phyloP scores from a whole-genome alignment of 2,888 invertebrate species.

The Ptilodon capucinus region DNA sequence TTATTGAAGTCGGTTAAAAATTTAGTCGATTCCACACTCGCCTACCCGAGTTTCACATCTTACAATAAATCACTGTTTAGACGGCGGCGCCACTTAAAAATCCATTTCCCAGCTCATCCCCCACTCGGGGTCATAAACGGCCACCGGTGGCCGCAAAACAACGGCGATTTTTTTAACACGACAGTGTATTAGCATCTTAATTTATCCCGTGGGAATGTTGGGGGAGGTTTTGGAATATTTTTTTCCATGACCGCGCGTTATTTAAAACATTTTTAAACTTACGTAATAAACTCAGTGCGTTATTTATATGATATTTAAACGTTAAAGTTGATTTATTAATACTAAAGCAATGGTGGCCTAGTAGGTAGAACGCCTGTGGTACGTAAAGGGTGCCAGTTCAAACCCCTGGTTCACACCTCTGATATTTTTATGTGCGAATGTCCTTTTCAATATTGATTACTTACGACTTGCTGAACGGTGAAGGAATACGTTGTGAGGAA shows the following conservation, averaged over 20 bases:
- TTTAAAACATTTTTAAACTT: not conserved
- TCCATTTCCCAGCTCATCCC: slow-evolving; percentile 54
- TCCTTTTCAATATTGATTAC: too few species aligned
- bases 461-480: too few species aligned
- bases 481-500: too few species aligned
- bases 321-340: too few species aligned
- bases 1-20: not conserved
- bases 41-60: slow-evolving; percentile 38
- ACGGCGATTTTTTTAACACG: slow-evolving; percentile 41
- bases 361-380: too few species aligned
- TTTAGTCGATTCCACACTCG: slow-evolving; percentile 25
- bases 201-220: slow-evolving; percentile 1
- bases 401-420: too few species aligned
- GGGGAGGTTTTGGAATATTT: not conserved
- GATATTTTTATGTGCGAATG: too few species aligned
- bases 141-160: slow-evolving; percentile 29
- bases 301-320: too few species aligned
- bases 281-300: not conserved
- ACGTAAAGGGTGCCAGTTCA: too few species aligned
- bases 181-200: slow-evolving; percentile 3
- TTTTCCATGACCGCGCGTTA: not conserved
- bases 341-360: too few species aligned
- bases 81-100: slow-evolving; percentile 66
- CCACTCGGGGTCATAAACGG: slow-evolving; percentile 42
- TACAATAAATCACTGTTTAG: slow-evolving; percentile 66